Evolutionary conservation across 2,888 invertebrate genomes (phyloP).

Genomic region (Eupeodes latifasciatus): DNA sequence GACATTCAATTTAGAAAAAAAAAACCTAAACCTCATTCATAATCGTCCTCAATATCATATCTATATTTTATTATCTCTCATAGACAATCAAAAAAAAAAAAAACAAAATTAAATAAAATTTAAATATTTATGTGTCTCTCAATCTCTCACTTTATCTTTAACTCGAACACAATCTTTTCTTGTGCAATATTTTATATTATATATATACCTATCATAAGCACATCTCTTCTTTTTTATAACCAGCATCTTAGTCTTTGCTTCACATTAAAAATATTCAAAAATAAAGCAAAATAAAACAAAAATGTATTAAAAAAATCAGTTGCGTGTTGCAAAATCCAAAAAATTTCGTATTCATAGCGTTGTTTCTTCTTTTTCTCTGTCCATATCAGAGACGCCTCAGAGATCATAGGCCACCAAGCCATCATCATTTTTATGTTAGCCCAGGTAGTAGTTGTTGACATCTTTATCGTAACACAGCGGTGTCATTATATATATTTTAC

Average conservation of each 20-base stretch:
- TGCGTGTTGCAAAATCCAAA: conserved; percentile 72
- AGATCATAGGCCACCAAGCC: conserved; percentile 68
- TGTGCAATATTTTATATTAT: conserved; percentile 45
- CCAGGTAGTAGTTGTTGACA: conserved; percentile 73
- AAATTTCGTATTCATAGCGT: conserved; percentile 64
- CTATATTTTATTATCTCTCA: conserved; percentile 19
- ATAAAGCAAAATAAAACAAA: conserved; percentile 34
- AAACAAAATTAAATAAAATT: conserved; percentile 50
- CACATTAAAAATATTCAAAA: conserved; percentile 42
- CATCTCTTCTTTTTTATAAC: conserved; percentile 39
- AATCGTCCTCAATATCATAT: conserved; percentile 51
- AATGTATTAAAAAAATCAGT: conserved; percentile 45
- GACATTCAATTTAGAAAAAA: conserved; percentile 9
- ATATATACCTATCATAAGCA: neutral
- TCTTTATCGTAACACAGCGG: conserved; percentile 69
- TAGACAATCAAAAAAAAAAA: conserved; percentile 2
- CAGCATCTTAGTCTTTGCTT: conserved; percentile 50
- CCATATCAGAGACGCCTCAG: conserved; percentile 29
- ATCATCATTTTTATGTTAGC: conserved; percentile 63
- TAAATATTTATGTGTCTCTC: conserved; percentile 59
- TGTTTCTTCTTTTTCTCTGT: conserved; percentile 37
- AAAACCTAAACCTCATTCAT: conserved; percentile 27
- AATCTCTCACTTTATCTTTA: conserved; percentile 40
- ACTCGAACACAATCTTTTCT: conserved; percentile 55
- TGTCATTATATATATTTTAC: conserved; percentile 48